A percentile compares a stretch with the other conserved stretches of the same genome.
Conservation (phyloP, 1,140 invertebrate genomes). For the Lethrus apterus region DNA sequence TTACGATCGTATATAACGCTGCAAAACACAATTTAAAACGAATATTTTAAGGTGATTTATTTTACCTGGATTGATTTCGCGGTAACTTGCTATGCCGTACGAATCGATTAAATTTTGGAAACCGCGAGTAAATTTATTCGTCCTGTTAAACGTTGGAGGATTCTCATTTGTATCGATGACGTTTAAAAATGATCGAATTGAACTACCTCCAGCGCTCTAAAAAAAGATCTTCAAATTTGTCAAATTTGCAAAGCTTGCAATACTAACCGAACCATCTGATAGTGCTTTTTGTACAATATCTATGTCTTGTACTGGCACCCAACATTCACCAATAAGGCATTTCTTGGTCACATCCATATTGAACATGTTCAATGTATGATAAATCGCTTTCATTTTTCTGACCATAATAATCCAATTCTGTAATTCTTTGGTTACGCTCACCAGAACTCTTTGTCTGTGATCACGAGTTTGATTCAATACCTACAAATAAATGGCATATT, state of each 20-base stretch:
- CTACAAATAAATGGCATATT: conserved; percentile 38
- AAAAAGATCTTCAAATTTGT: too few relatives aligned
- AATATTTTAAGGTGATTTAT: not conserved
- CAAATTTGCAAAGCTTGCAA: too few relatives aligned
- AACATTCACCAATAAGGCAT: conserved; percentile 94
- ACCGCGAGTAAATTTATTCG: conserved; percentile 91
- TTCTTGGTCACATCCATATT: conserved; percentile 88
- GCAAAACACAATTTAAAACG: conserved; percentile 37
- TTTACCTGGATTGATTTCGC: conserved; percentile 88
- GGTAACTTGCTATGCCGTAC: conserved; percentile 87
- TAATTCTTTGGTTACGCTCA: conserved; percentile 88
- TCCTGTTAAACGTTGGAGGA: conserved; percentile 91
- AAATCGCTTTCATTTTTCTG: conserved; percentile 88
- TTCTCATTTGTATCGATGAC: conserved; percentile 81
- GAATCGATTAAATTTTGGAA: conserved; percentile 95
- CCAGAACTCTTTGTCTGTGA: conserved; percentile 86
- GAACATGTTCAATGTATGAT: conserved; percentile 81
- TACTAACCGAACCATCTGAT: conserved; percentile 85
- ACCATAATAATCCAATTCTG: conserved; percentile 95
- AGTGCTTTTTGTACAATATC: conserved; percentile 84
- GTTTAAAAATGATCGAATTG: conserved; percentile 92
- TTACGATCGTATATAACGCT: conserved; percentile 90
- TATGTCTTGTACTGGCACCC: conserved; percentile 85
- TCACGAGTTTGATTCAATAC: conserved; percentile 92
- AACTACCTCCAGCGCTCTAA: conserved; percentile 81